Conservation (phyloP, 2,888 invertebrate genomes). For the Nyleta sp. region DNA sequence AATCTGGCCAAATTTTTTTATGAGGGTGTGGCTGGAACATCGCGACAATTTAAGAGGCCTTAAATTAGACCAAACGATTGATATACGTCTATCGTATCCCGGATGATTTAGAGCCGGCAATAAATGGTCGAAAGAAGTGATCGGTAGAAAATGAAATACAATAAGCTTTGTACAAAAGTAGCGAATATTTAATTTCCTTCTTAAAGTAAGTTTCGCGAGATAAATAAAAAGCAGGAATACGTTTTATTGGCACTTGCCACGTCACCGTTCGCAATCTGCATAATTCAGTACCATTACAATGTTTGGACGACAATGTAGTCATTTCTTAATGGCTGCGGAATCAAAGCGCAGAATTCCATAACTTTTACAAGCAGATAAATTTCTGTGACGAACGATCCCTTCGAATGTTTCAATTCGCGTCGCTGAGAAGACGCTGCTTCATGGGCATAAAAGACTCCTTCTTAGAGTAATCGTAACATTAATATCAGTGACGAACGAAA, state of each 20-base stretch:
- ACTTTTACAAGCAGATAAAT: conserved; percentile 68
- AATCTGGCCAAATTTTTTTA: too few relatives aligned
- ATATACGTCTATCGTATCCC: conserved; percentile 24
- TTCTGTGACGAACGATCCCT: conserved; percentile 66
- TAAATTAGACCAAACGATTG: too few relatives aligned
- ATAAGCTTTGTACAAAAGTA: conserved; percentile 12
- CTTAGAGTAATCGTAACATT: conserved; percentile 68
- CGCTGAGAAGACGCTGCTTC: conserved; percentile 51
- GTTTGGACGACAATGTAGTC: conserved; percentile 63
- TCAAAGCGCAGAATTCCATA: conserved; percentile 67
- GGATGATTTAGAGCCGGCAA: conserved; percentile 20
- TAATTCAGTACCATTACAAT: conserved; percentile 59
- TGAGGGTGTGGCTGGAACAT: too few relatives aligned
- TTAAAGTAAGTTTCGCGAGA: conserved; percentile 15
- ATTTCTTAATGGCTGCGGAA: conserved; percentile 63
- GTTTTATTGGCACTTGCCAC: conserved; percentile 60
- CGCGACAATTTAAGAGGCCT: too few relatives aligned
- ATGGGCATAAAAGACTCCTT: conserved; percentile 62
- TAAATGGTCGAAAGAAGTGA: conserved; percentile 39
- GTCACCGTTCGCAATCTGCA: conserved; percentile 59
- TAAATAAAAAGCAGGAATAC: conserved; percentile 34
- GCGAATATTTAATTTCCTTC: conserved; percentile 36
- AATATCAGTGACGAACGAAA: conserved; percentile 67
- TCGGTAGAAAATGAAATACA: conserved; percentile 37
- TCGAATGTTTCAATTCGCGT: conserved; percentile 67